phyloP scores from a whole-genome alignment of 1,140 invertebrate genomes.

The Heliconius eleuchia region DNA sequence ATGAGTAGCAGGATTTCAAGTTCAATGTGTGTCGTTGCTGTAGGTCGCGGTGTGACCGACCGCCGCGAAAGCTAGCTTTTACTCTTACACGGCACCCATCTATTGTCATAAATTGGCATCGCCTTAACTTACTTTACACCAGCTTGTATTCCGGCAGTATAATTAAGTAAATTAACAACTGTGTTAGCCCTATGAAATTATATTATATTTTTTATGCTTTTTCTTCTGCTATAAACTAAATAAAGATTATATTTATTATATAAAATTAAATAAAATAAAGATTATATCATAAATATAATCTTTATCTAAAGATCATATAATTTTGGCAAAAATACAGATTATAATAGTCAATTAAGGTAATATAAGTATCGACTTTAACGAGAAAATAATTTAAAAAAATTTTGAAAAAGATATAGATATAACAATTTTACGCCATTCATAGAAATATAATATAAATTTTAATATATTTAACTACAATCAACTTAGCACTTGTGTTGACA shows the following conservation, averaged over 20 bases:
- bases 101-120: constrained; percentile 65
- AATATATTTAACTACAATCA: background rate
- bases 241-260: too few relatives aligned
- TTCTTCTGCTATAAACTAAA: background rate
- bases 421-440: too few relatives aligned
- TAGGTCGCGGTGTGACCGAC: constrained; percentile 64
- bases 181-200: background rate
- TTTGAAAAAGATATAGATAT: too few relatives aligned
- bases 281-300: too few relatives aligned
- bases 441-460: too few relatives aligned
- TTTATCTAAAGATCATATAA: too few relatives aligned
- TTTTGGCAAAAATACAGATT: too few relatives aligned
- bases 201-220: background rate
- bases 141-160: constrained; percentile 25
- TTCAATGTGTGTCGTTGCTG: constrained; percentile 69
- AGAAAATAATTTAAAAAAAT: too few relatives aligned
- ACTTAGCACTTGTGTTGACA: background rate
- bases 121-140: constrained; percentile 35
- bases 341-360: too few relatives aligned
- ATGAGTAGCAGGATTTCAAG: constrained; percentile 70
- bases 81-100: constrained; percentile 57
- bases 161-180: background rate
- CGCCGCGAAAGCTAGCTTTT: constrained; percentile 69
- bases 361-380: too few relatives aligned
- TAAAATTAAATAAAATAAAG: too few relatives aligned